Conservation (phyloP, 2,888 invertebrate species). For the Icerya purchasi region DNA sequence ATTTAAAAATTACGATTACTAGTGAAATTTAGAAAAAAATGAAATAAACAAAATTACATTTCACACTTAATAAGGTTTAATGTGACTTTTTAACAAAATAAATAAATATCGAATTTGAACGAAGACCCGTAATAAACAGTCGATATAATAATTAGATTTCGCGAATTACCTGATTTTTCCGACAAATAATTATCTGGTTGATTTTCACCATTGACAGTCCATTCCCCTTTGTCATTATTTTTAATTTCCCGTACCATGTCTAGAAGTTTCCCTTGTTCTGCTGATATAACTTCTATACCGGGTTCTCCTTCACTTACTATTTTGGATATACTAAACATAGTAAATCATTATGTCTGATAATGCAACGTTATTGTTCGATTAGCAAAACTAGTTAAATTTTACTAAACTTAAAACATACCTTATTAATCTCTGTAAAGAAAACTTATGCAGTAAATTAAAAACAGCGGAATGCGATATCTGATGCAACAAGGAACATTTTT, state of each 20-base stretch:
- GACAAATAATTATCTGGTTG: slow-evolving; percentile 24
- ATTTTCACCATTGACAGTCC: too few relatives aligned
- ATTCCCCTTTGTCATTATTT: too few relatives aligned
- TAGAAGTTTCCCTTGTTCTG: slow-evolving; percentile 35
- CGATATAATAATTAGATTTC: slow-evolving; percentile 2
- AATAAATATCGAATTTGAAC: too few relatives aligned
- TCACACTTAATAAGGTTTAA: too few relatives aligned
- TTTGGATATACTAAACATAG: slow-evolving; percentile 29
- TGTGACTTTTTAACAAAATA: too few relatives aligned
- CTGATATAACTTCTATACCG: slow-evolving; percentile 30
- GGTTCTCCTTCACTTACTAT: slow-evolving; percentile 27
- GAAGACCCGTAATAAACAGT: neutral
- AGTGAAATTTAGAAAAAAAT: too few relatives aligned
- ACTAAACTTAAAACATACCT: slow-evolving; percentile 25
- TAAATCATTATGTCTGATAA: neutral
- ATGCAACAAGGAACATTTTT: slow-evolving; percentile 27
- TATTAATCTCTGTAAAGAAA: slow-evolving; percentile 52
- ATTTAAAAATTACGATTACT: too few relatives aligned
- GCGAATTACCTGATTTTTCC: neutral
- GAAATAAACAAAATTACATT: too few relatives aligned
- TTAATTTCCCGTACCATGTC: slow-evolving; percentile 24
- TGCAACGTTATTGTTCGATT: neutral
- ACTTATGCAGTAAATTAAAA: slow-evolving; percentile 50
- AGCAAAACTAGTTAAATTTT: slow-evolving; percentile 3
- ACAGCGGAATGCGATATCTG: slow-evolving; percentile 38